Base-by-base conservation (phyloP, 2,113 vertebrate species). In the Tapirus terrestris region DNA sequence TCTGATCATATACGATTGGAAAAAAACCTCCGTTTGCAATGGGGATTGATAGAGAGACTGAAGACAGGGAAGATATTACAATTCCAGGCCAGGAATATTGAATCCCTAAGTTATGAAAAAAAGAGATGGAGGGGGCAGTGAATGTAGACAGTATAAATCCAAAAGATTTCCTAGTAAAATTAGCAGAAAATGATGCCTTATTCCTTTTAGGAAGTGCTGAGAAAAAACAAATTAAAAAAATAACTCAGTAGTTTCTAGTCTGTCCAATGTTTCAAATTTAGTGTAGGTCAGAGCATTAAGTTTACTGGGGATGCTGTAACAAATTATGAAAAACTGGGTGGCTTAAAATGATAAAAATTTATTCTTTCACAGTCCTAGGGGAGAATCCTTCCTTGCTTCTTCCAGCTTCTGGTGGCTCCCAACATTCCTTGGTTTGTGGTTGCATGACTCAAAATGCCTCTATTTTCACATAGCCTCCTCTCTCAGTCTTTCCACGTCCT, bases 101-200 rank as follows among this genome's bases (percentile, higher is more conserved):
- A 79, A 73, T 65, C 23, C 17, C 33, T 61, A 25, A 65, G 4
- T 25, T 79, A 63, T 43, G 27, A 48, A 72, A 58, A 56, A 45
- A 17, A 56, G 65, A 10, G 4, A 5, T n/a, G n/a, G n/a, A n/a
- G 2, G 39, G 6, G 9, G 0, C 11, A 86, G 5, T 51, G 9
- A 88, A 60, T 5, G 3, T 3, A 58, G 25, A 72, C 48, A 13
- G 27, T 39, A 7, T 36, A 48, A 73, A 58, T 14, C 3, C 2
- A 65, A 91, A 88, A 79, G 3, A 45, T 68, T 89, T 83, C 39
- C 56, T 21, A 94, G 33, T 60, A 56, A 72, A 87, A 67, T 63
- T 14, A 67, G 20, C 16, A 56, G 31, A 70, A 90, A 86, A 86
- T 39, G 33, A 58, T 82, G 31, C 20, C 11, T 92, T 20, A 56